Base-by-base conservation (phyloP, 2,113 vertebrate genomes). In the Brachypodius melanocephalos region DNA sequence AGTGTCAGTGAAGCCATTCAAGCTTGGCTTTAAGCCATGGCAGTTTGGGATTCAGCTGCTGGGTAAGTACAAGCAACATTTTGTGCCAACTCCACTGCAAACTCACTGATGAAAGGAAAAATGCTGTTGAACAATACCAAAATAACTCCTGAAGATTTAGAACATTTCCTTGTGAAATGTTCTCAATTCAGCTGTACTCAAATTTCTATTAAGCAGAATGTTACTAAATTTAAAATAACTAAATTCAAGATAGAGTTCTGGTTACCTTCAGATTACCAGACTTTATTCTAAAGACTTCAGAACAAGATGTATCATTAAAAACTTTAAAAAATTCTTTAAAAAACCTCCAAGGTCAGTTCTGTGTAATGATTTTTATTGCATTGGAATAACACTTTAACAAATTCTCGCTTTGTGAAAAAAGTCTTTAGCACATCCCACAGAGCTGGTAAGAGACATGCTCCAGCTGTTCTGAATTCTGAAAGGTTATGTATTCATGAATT, bases 401-500 rank as follows among this genome's bases (percentile, higher is more conserved):
- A 92, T 52, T 72, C 52, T 55, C 15, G 51, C 89, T 87, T 87
- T 74, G 38, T 63, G 58, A 73, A 78, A 73, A 78, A 61, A 66
- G 4, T 59, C 58, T 85, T 80, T 40, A 85, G 46, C 58, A 80
- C 62, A 73, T 91, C 34, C 71, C 71, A 78, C 62, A 89, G 89
- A 76, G 71, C 74, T 74, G 87, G 85, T 88, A 83, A 76, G 62
- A 91, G 89, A 91, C 72, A 80, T 0, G 15, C 63, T 96, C 40
- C 63, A 88, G 82, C 85, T 91, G 58, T 82, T 96, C 62, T 74
- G 78, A 74, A 36, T 59, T 59, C 15, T 36, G 57, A 88, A 96
- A 94, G 55, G 81, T 91, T 96, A 94, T 87, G 5, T 92, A 95
- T 95, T 95, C 89, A 94, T 97, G 94, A 93, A 89, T 82, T 95